Percentiles rank a stretch among this genome's conserved stretches.
These are phyloP conservation scores for Ciconia boyciana DNA, from an alignment of 2,113 vertebrate genomes.

Conservation along the genomic window DNA sequence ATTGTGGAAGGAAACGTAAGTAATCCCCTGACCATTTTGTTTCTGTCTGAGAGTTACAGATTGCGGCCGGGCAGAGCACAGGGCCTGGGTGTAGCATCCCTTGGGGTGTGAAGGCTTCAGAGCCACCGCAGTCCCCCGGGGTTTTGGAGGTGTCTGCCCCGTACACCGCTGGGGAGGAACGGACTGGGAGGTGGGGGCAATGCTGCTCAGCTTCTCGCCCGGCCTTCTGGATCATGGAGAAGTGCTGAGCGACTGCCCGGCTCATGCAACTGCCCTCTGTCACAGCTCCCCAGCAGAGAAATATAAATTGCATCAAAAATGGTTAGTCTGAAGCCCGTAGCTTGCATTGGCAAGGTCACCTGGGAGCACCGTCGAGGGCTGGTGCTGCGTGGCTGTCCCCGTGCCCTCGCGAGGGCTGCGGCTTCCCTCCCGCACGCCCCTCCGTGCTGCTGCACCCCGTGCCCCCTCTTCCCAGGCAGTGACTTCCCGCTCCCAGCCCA, in stretches of 20 bases:
- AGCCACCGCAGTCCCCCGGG: background rate
- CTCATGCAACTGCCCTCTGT: background rate
- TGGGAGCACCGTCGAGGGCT: fast-evolving
- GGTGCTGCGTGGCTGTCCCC: background rate
- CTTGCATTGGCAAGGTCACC: background rate
- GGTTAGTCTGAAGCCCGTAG: background rate
- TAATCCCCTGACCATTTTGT: background rate
- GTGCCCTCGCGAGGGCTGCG: background rate
- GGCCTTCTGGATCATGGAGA: background rate
- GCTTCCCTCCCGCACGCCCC: background rate
- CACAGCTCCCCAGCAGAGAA: fast-evolving
- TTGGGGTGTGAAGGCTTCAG: background rate
- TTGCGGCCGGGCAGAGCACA: fast-evolving
- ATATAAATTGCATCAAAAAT: fast-evolving
- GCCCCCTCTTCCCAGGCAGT: fast-evolving
- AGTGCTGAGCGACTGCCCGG: background rate
- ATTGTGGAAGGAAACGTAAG: background rate
- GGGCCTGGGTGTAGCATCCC: background rate
- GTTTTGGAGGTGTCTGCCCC: background rate
- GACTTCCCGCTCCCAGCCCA: background rate
- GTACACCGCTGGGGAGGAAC: background rate
- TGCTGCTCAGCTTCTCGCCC: background rate
- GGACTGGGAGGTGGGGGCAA: background rate
- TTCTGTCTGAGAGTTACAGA: background rate
- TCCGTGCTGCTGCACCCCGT: fast-evolving